phyloP scores from a whole-genome alignment of 2,888 invertebrate species.

The Morpho achilles region DNA sequence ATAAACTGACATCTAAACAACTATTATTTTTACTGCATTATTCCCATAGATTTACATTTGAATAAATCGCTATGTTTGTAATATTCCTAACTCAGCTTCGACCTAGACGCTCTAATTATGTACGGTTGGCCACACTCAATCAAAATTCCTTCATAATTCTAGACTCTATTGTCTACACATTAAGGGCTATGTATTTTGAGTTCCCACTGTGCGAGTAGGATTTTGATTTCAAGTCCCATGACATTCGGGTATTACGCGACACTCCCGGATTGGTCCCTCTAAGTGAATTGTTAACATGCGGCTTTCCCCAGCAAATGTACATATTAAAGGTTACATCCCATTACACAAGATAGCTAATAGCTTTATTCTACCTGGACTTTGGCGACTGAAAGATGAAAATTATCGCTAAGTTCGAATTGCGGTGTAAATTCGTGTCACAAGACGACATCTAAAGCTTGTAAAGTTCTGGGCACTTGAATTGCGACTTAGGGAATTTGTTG shows the following conservation, averaged over 20 bases:
- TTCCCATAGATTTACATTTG: no score
- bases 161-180: slow-evolving; percentile 5
- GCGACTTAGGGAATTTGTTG: no score
- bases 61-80: slow-evolving; percentile 13
- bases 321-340: not conserved
- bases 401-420: no score
- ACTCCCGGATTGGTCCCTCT: slow-evolving; percentile 27
- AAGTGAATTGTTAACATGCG: slow-evolving; percentile 25
- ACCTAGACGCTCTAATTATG: slow-evolving; percentile 47
- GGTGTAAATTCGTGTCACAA: no score
- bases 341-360: no score
- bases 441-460: no score
- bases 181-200: slow-evolving; percentile 3
- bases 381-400: no score
- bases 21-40: no score
- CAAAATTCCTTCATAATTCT: slow-evolving; percentile 4
- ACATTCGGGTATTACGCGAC: slow-evolving; percentile 37
- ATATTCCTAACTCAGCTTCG: slow-evolving; percentile 27
- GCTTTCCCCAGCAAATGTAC: slow-evolving; percentile 10
- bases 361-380: no score
- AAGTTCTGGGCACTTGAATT: no score
- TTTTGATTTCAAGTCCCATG: slow-evolving; percentile 47
- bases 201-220: slow-evolving; percentile 29
- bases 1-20: no score
- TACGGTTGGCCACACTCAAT: slow-evolving; percentile 23